A percentile compares a stretch with the other conserved stretches of the same genome.
Conservation (phyloP, 2,797 vertebrate genomes). For the Pangasius sanitwongsei region DNA sequence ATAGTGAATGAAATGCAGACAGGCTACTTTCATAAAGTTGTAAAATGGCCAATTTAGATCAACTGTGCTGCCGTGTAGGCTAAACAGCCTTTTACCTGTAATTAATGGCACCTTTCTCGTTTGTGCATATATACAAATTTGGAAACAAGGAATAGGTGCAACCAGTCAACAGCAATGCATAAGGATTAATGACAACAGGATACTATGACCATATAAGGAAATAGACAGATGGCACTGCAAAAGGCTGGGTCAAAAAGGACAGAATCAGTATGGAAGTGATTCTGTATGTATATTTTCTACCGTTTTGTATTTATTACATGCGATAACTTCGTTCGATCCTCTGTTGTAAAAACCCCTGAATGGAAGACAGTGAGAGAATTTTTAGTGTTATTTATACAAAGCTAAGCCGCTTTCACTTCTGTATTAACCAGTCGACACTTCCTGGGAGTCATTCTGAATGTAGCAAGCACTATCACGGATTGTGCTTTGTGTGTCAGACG, state of each 20-base stretch:
- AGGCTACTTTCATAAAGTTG: neutral
- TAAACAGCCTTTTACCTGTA: neutral
- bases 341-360: neutral
- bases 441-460: slow-evolving; percentile 36
- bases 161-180: neutral
- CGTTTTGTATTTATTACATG: neutral
- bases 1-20: neutral
- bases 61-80: neutral
- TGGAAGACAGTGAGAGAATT: neutral
- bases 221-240: neutral
- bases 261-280: neutral
- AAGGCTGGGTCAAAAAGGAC: neutral
- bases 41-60: neutral
- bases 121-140: neutral
- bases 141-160: neutral
- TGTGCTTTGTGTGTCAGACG: slow-evolving; percentile 11
- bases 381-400: slow-evolving; percentile 18
- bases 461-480: slow-evolving; percentile 7
- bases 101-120: neutral
- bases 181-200: neutral
- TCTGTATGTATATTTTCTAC: neutral
- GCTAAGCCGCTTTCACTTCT: slow-evolving; percentile 61
- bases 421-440: slow-evolving; percentile 48
- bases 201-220: neutral
- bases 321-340: neutral